Conservation (phyloP, 2,113 vertebrate genomes). For the Petroica traversi region DNA sequence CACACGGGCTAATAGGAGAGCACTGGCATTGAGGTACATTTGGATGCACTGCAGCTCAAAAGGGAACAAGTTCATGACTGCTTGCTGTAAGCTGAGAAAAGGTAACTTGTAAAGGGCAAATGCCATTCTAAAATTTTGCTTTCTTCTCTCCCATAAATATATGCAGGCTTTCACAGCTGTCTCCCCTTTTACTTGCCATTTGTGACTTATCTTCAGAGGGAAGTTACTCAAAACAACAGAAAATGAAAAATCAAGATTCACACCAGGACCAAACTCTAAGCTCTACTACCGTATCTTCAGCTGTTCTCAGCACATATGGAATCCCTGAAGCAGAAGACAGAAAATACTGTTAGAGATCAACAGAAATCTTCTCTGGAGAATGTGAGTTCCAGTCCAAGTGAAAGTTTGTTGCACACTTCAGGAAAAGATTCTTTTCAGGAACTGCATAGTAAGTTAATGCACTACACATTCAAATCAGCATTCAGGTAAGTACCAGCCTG, state of each 20-base stretch:
- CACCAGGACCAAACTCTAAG: neutral
- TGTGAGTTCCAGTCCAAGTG: neutral
- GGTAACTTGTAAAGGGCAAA: slow-evolving; percentile 18
- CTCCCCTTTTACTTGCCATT: neutral
- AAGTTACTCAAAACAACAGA: neutral
- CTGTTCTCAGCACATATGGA: neutral
- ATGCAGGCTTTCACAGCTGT: neutral
- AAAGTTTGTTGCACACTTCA: neutral
- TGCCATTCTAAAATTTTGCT: neutral
- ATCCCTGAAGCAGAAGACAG: neutral
- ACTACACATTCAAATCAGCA: neutral
- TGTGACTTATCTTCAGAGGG: neutral
- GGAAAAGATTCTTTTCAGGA: neutral
- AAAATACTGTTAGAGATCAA: neutral
- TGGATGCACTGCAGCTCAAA: neutral
- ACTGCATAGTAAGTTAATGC: neutral
- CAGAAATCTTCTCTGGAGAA: neutral
- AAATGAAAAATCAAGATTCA: neutral
- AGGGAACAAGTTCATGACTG: neutral
- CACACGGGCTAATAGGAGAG: neutral
- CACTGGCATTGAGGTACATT: neutral
- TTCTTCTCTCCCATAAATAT: neutral
- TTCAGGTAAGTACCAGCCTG: neutral
- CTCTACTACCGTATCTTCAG: neutral
- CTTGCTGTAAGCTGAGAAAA: neutral